phyloP scores from a whole-genome alignment of 2,888 invertebrate species.

The Orchesella flavescens region DNA sequence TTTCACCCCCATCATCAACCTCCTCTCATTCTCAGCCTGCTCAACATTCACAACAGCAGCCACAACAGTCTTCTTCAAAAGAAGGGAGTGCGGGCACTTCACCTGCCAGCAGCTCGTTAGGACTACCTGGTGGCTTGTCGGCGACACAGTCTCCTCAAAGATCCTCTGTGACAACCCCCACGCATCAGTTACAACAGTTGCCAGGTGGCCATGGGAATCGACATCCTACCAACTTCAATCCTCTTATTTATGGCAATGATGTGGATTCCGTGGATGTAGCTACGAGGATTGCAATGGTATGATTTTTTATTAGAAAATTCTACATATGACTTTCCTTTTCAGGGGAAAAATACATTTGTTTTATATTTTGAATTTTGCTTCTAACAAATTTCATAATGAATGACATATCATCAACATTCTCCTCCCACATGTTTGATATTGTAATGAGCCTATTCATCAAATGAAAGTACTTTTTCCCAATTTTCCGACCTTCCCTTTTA shows the following conservation, averaged over 20 bases:
- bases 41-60: conserved; percentile 73
- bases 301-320: too few species aligned
- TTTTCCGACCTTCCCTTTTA: not conserved
- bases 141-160: conserved; percentile 59
- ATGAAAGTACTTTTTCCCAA: not conserved
- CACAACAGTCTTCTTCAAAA: conserved; percentile 74
- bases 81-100: conserved; percentile 73
- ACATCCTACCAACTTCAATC: conserved; percentile 79
- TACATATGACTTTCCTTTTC: too few species aligned
- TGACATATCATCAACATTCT: too few species aligned
- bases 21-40: conserved; percentile 75
- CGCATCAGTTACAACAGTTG: conserved; percentile 37
- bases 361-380: not conserved
- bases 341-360: not conserved
- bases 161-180: conserved; percentile 51
- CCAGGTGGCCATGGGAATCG: conserved; percentile 61
- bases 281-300: conserved; percentile 96
- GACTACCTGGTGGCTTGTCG: conserved; percentile 48
- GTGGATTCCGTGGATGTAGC: conserved; percentile 99
- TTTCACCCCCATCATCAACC: conserved; percentile 26
- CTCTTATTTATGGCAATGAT: conserved; percentile 93
- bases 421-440: too few species aligned
- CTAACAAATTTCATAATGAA: too few species aligned
- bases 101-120: conserved; percentile 69
- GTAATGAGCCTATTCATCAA: not conserved